A percentile compares a stretch with the other conserved stretches of the same genome.
Evolutionary conservation across 2,888 invertebrate genomes (phyloP).

Genomic region (Rotaria magnacalcarata): DNA sequence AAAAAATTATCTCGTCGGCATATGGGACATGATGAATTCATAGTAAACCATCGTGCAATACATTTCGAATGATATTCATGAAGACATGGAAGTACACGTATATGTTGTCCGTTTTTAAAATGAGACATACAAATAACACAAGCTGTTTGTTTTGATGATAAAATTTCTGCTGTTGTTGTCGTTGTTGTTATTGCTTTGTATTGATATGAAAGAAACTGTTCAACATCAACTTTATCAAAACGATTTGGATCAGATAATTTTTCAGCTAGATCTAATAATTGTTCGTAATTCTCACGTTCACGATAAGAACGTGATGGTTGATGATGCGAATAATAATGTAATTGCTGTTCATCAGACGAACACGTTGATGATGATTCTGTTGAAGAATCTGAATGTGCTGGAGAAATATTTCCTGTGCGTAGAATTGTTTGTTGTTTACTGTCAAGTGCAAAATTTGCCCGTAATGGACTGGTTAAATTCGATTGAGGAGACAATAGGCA

Average conservation of each 20-base stretch:
- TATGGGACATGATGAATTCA: conserved; percentile 21
- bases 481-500: background rate
- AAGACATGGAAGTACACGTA: conserved; percentile 13
- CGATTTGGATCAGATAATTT: conserved; percentile 32
- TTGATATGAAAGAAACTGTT: background rate
- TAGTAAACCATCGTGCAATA: conserved; percentile 8
- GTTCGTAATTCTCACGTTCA: conserved; percentile 31
- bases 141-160: conserved; percentile 23
- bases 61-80: conserved; percentile 35
- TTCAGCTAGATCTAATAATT: conserved; percentile 5
- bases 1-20: conserved; percentile 30
- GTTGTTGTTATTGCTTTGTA: background rate
- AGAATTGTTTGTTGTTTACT: background rate
- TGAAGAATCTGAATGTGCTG: background rate
- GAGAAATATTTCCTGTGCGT: conserved; percentile 22
- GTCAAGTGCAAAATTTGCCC: background rate
- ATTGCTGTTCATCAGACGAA: conserved; percentile 21
- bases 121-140: conserved; percentile 32
- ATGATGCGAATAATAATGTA: background rate
- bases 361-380: conserved; percentile 13
- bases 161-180: background rate
- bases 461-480: background rate
- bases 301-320: conserved; percentile 19
- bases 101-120: background rate
- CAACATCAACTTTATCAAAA: background rate